A percentile compares a stretch with the other conserved stretches of the same genome.
Evolutionary conservation across 2,888 invertebrate genomes (phyloP).

Genomic region (Oegoconia quadripuncta): DNA sequence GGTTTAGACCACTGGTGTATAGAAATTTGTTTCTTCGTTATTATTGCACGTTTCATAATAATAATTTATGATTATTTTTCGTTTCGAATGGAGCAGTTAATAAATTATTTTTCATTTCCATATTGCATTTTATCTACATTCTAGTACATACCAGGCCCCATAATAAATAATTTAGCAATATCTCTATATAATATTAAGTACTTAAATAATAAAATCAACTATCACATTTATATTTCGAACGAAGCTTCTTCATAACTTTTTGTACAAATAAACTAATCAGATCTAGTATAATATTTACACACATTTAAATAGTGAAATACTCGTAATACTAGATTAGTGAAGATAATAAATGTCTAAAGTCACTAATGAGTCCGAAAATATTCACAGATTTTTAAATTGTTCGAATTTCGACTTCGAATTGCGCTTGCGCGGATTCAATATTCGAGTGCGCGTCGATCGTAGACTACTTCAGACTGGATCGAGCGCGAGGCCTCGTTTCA

Average conservation of each 20-base stretch:
- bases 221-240: conserved; percentile 75
- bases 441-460: conserved; percentile 67
- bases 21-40: conserved; percentile 23
- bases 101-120: not conserved
- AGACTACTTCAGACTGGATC: conserved; percentile 45
- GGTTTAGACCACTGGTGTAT: conserved; percentile 38
- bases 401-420: conserved; percentile 1
- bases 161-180: conserved; percentile 76
- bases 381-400: not conserved
- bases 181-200: conserved; percentile 73
- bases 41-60: conserved; percentile 31
- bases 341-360: conserved; percentile 47
- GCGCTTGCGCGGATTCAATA: conserved; percentile 37
- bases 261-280: conserved; percentile 50
- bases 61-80: not conserved
- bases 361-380: conserved; percentile 33
- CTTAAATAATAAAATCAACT: conserved; percentile 73
- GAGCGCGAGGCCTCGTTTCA: conserved; percentile 72
- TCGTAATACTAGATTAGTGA: conserved; percentile 41
- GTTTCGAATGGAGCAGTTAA: not conserved
- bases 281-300: conserved; percentile 32
- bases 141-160: conserved; percentile 38
- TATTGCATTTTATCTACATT: conserved; percentile 9
- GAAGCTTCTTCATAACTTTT: conserved; percentile 62
- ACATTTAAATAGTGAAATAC: conserved; percentile 44